phyloP scores from a whole-genome alignment of 2,888 invertebrate genomes.

The Caenorhabditis panamensis region DNA sequence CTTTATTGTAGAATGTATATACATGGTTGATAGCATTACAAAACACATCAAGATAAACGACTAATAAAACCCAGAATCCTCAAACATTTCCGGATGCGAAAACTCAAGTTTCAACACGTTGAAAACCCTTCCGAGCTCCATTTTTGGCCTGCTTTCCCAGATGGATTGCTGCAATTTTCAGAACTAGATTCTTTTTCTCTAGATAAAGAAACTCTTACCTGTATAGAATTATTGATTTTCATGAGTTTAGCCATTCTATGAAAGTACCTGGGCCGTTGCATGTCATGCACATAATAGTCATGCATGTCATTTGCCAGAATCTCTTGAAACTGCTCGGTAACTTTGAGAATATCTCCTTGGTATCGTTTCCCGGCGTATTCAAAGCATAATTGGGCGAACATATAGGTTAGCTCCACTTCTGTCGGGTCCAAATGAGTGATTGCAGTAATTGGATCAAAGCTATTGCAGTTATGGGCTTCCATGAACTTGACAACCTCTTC shows the following conservation, averaged over 20 bases:
- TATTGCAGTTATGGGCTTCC: background rate
- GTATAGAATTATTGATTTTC: constrained; percentile 59
- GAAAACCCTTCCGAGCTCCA: constrained; percentile 61
- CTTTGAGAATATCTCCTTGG: constrained; percentile 32
- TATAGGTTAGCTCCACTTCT: constrained; percentile 43
- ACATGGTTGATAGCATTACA: too few relatives aligned
- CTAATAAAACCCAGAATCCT: constrained; percentile 32
- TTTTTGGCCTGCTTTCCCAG: constrained; percentile 48
- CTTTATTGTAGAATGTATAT: too few relatives aligned
- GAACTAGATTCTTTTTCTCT: background rate
- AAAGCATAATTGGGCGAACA: constrained; percentile 54
- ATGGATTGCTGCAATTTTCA: constrained; percentile 48
- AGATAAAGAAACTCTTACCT: constrained; percentile 2
- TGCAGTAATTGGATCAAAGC: constrained; percentile 7
- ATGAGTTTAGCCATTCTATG: constrained; percentile 58
- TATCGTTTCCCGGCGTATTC: constrained; percentile 55
- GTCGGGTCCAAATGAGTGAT: constrained; percentile 38
- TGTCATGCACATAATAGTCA: constrained; percentile 36
- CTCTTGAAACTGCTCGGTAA: constrained; percentile 25
- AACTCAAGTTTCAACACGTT: constrained; percentile 61
- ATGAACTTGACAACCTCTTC: constrained; percentile 9
- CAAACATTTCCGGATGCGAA: constrained; percentile 44
- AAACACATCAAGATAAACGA: too few relatives aligned
- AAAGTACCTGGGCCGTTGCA: constrained; percentile 40
- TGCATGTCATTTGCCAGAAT: constrained; percentile 36